Evolutionary conservation across 37 sponge, comb jelly and placozoan species (phyloP), one percentile per base, ranked within the genome.

Genomic region (Oopsacas minuta): DNA sequence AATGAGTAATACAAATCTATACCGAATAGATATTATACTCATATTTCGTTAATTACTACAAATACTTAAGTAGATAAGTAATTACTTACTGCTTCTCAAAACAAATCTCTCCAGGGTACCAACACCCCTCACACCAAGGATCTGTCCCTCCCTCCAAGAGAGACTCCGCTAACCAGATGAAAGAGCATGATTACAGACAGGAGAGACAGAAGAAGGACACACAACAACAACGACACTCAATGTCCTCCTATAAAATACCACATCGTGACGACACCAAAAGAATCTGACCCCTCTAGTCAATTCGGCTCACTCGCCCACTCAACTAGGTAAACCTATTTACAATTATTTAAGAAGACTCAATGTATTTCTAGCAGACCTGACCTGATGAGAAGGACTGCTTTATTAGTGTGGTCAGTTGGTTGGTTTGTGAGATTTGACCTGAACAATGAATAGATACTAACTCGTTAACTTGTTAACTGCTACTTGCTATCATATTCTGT

Each of bases 31-130:
- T n/a, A n/a, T n/a, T n/a, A 42, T 42, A 17, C 12, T 42, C 15
- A 42, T 42, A 42, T 15, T 42, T 15, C 15, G 49, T 42, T 17
- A 42, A 42, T 15, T 17, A 42, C 8, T 15, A 17, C 15, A 42
- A 17, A 17, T 42, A 42, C 49, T 42, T 17, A 8, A 42, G 49
- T 42, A 42, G 8, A 17, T 42, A 42, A 42, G 49, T 42, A 42
- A 15, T 42, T 42, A 17, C 8, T 42, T 42, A 42, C 15, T 42
- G 15, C 49, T 42, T n/a, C n/a, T n/a, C n/a, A n/a, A n/a, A n/a
- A n/a, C n/a, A n/a, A n/a, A n/a, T n/a, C n/a, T n/a, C n/a, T 34
- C 28, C 75, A 61, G 75, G 75, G 28, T n/a, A 61, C 75, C 75
- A 61, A n/a, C 75, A 3, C 30, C 75, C 75, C 75, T n/a, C 75